Evolutionary conservation across 2,888 invertebrate genomes (phyloP).

Genomic region (Sminthurinus aureus): DNA sequence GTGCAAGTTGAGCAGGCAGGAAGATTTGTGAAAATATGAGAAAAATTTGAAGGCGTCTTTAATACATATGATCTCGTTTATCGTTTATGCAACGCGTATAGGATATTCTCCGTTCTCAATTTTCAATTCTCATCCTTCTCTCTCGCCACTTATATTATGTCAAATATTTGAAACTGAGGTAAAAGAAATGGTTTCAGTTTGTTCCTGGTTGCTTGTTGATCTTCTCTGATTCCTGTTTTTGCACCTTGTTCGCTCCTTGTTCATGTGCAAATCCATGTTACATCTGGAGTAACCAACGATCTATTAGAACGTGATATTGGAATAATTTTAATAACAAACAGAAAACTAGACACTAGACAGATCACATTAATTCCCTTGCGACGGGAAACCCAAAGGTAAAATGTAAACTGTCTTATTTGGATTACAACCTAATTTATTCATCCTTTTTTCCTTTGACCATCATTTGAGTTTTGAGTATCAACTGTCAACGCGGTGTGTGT

Average conservation of each 20-base stretch:
- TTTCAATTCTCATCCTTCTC: not conserved
- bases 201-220: not conserved
- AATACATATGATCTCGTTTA: slow-evolving; percentile 32
- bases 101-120: no score
- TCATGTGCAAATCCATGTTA: not conserved
- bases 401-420: slow-evolving; percentile 4
- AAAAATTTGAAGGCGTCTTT: slow-evolving; percentile 27
- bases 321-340: not conserved
- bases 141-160: not conserved
- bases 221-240: not conserved
- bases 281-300: no score
- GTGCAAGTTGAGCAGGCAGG: no score
- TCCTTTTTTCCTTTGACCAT: not conserved
- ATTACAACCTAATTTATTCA: slow-evolving; percentile 7
- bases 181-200: not conserved
- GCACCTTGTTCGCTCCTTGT: not conserved
- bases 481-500: no score
- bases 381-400: not conserved
- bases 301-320: not conserved
- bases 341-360: not conserved
- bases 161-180: not conserved
- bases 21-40: slow-evolving; percentile 36
- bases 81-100: not conserved
- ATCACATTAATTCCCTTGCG: not conserved
- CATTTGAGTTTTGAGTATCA: no score